These are phyloP conservation scores for Sceloporus undulatus DNA, from an alignment of 2,113 vertebrate species.

Conservation along the genomic window DNA sequence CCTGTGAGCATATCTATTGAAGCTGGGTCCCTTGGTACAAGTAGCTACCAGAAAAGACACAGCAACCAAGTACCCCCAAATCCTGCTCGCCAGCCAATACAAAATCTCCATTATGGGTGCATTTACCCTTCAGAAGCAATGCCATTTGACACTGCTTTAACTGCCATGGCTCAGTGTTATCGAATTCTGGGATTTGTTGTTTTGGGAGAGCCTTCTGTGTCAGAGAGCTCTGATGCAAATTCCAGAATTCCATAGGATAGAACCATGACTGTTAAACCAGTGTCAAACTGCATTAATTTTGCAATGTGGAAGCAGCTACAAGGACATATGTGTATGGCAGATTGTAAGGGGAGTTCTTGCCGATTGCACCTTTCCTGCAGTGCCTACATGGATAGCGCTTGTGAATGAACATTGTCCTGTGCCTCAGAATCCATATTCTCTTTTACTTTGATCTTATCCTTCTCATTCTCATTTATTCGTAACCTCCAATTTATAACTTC, in stretches of 20 bases:
- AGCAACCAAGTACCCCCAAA: background rate
- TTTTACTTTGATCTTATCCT: background rate
- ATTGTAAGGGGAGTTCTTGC: background rate
- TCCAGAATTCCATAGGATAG: no score
- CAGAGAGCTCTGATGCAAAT: no score
- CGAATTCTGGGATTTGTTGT: no score
- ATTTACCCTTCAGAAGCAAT: no score
- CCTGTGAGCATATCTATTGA: conserved; percentile 18
- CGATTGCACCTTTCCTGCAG: background rate
- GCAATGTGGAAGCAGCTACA: no score
- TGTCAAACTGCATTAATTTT: no score
- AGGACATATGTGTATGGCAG: background rate
- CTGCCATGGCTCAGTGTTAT: no score
- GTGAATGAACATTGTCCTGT: background rate
- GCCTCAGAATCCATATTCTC: background rate
- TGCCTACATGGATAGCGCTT: background rate
- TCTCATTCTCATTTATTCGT: background rate
- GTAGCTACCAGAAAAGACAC: conserved; percentile 1
- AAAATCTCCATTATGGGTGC: background rate
- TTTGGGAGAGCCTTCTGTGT: no score
- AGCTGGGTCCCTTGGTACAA: conserved; percentile 34
- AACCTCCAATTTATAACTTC: background rate
- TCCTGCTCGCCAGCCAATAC: background rate
- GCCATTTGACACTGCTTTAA: no score
- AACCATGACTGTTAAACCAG: no score